Percentiles rank a stretch among this genome's conserved stretches.
Evolutionary conservation across 2,797 vertebrate species (phyloP).

Genomic region (Manis pentadactyla): DNA sequence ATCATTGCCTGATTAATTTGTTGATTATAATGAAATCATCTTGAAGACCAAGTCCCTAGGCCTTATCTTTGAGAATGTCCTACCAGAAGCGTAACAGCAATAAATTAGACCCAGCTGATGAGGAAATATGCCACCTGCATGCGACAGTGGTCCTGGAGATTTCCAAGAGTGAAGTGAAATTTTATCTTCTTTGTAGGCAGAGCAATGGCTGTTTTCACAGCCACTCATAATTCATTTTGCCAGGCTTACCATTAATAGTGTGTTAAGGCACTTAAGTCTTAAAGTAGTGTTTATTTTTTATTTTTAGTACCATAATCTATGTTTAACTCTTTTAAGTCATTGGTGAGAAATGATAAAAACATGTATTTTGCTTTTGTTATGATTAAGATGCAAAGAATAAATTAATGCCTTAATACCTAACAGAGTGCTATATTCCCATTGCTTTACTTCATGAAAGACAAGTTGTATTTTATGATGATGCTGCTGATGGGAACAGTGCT

Average conservation of each 20-base stretch:
- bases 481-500: not conserved
- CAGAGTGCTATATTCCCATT: not conserved
- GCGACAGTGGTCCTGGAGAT: not conserved
- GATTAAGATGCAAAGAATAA: slow-evolving; percentile 1
- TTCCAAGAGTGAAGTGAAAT: not conserved
- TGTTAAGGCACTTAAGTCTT: not conserved
- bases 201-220: not conserved
- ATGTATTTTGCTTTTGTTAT: not conserved
- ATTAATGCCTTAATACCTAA: not conserved
- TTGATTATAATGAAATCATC: not conserved
- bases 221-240: not conserved
- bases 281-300: not conserved
- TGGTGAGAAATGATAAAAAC: not conserved
- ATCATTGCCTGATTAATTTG: not conserved
- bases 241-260: not conserved
- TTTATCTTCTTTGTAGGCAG: not conserved
- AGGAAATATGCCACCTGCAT: not conserved
- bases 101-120: not conserved
- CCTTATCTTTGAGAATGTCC: not conserved
- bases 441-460: not conserved
- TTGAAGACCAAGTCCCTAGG: not conserved
- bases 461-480: not conserved
- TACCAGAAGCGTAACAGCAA: not conserved
- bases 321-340: slow-evolving; percentile 18
- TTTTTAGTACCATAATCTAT: not conserved